phyloP scores from a whole-genome alignment of 2,888 invertebrate species.

The Tethea ocularis region DNA sequence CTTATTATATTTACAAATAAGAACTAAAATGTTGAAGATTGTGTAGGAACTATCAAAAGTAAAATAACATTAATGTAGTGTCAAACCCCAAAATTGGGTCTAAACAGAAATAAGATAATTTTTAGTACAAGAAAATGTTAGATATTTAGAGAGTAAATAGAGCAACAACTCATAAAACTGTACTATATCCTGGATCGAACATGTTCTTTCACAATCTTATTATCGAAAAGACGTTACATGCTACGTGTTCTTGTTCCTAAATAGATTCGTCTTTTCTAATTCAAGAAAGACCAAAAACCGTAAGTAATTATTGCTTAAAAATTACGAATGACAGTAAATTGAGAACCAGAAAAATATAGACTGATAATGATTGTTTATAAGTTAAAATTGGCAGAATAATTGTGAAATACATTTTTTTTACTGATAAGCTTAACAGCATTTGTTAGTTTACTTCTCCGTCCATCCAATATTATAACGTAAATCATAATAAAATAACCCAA shows the following conservation, averaged over 20 bases:
- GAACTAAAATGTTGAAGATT: too few species aligned
- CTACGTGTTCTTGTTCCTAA: conserved; percentile 56
- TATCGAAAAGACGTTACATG: conserved; percentile 60
- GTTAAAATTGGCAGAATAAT: too few species aligned
- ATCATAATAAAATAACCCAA: background rate
- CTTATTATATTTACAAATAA: background rate
- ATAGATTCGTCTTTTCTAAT: conserved; percentile 39
- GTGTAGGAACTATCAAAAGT: too few species aligned
- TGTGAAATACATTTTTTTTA: too few species aligned
- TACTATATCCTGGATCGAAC: conserved; percentile 39
- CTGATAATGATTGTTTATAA: background rate
- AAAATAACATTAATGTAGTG: too few species aligned
- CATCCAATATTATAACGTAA: background rate
- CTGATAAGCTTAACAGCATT: too few species aligned
- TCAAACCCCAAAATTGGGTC: background rate
- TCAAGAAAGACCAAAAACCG: background rate
- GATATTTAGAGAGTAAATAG: conserved; percentile 15
- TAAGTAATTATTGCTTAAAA: background rate
- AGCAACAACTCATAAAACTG: conserved; percentile 38
- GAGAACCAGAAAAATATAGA: background rate
- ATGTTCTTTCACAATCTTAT: conserved; percentile 54
- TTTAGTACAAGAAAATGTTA: background rate
- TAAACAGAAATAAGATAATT: background rate
- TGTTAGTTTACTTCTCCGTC: background rate
- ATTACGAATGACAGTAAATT: background rate